Conservation (phyloP, 2,113 vertebrate genomes). For the Sinocyclocheilus anophthalmus region DNA sequence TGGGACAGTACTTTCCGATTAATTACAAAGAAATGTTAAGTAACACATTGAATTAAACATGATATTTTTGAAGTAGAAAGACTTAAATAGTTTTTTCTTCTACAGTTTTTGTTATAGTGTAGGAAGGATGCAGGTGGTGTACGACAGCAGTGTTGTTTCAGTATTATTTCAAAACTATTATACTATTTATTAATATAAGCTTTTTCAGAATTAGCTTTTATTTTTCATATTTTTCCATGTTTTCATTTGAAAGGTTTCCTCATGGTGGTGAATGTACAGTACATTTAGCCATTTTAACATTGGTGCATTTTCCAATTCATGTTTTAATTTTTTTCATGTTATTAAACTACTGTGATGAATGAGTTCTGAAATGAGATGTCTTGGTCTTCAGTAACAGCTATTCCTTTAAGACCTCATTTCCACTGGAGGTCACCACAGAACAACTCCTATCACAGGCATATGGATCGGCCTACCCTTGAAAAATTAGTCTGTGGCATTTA, state of each 20-base stretch:
- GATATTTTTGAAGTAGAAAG: background rate
- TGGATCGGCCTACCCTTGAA: constrained; percentile 16
- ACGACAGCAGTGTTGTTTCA: background rate
- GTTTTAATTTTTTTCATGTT: constrained; percentile 9
- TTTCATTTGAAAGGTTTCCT: background rate
- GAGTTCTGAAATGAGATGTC: constrained; percentile 14
- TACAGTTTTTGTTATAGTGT: background rate
- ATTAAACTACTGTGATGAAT: background rate
- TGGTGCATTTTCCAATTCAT: background rate
- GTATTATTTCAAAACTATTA: background rate
- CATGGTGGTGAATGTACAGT: background rate
- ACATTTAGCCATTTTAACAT: background rate
- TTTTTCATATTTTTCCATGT: background rate
- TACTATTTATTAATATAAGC: background rate
- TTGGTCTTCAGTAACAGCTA: constrained; percentile 25
- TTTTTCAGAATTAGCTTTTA: background rate
- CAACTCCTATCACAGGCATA: constrained; percentile 16
- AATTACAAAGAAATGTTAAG: background rate
- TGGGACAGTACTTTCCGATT: background rate
- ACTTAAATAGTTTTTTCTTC: too few relatives aligned
- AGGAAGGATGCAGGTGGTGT: background rate
- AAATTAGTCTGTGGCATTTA: constrained; percentile 37
- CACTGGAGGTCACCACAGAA: constrained; percentile 28
- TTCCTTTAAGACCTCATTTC: constrained; percentile 36
- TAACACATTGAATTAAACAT: background rate